A percentile compares a stretch with the other conserved stretches of the same genome.
Evolutionary conservation across 2,797 vertebrate species (phyloP).

Genomic region (Pseudomugil gertrudae): DNA sequence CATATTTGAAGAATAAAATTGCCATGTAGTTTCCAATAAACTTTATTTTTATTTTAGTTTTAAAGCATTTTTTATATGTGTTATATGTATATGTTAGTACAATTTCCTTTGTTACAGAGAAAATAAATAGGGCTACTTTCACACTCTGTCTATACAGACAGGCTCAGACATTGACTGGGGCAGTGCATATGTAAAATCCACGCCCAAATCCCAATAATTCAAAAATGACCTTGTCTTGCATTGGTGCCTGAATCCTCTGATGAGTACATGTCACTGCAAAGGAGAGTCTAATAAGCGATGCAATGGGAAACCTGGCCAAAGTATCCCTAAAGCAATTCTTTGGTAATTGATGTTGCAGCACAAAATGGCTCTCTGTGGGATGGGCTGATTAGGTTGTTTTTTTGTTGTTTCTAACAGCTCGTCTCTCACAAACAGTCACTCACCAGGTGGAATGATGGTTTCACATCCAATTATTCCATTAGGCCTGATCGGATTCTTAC

Average conservation of each 20-base stretch:
- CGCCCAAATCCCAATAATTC: constrained; percentile 69
- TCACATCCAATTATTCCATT: constrained; percentile 75
- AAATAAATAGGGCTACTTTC: constrained; percentile 37
- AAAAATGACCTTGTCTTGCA: constrained; percentile 72
- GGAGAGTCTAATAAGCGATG: constrained; percentile 78
- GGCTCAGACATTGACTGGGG: constrained; percentile 30
- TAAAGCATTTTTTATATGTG: too few species aligned
- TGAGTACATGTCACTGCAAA: constrained; percentile 79
- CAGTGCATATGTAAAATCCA: constrained; percentile 59
- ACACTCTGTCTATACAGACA: constrained; percentile 15
- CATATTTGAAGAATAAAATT: too few species aligned
- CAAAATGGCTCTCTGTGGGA: constrained; percentile 74
- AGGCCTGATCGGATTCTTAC: constrained; percentile 28
- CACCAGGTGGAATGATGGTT: constrained; percentile 66
- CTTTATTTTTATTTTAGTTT: too few species aligned
- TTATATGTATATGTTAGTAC: too few species aligned
- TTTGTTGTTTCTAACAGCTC: constrained; percentile 41
- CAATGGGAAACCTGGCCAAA: constrained; percentile 69
- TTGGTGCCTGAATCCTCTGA: constrained; percentile 67
- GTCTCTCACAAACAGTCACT: constrained; percentile 59
- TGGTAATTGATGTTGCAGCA: constrained; percentile 78
- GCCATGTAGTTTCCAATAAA: too few species aligned
- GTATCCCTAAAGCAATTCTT: constrained; percentile 79
- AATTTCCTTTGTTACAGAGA: constrained; percentile 6
- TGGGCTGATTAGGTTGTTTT: constrained; percentile 67